Base-by-base conservation (phyloP, 2,797 vertebrate genomes). In the Ceryle rudis region DNA sequence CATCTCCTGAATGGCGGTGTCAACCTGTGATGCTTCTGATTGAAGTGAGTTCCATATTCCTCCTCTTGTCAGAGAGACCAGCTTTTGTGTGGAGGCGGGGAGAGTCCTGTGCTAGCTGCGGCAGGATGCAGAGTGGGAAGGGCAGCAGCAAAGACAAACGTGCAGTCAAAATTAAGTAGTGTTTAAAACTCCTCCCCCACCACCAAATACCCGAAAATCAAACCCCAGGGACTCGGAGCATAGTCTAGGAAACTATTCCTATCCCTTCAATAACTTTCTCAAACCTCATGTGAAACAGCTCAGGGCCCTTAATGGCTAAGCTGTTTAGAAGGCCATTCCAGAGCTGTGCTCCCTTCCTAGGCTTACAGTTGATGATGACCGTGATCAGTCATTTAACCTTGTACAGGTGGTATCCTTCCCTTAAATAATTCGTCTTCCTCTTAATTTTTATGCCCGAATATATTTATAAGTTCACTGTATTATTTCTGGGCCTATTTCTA, bases 381-480 rank as follows among this genome's bases (percentile, higher is more conserved):
- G n/a, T 86, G 90, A 90, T 83, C 77, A 67, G 3, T 94, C 83
- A 90, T 94, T 92, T 86, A 82, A 71, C 57, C 61, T 93, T n/a
- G 11, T 86, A 64, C 82, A 82, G 67, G 60, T 90, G 58, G 54
- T 75, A 81, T 94, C 66, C 58, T 91, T 91, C 41, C 49, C 69
- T 90, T 93, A 61, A 94, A 90, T 90, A 69, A 83, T 93, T 78
- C 55, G 47, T 89, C 20, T 60, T 90, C 47, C 75, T 81, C 75
- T 71, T 90, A 73, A 69, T 95, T 94, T 95, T 89, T 93, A 61
- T 54, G 41, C 73, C 81, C 92, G 90, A 93, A 95, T 96, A 89
- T 93, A 95, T 95, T 96, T 90, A 93, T 94, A 96, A 93, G 83
- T 75, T 92, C 91, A n/a, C 70, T 25, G 46, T 79, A 84, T 95